Conservation (phyloP, 2,888 invertebrate genomes). For the Acanthosoma haemorrhoidale region DNA sequence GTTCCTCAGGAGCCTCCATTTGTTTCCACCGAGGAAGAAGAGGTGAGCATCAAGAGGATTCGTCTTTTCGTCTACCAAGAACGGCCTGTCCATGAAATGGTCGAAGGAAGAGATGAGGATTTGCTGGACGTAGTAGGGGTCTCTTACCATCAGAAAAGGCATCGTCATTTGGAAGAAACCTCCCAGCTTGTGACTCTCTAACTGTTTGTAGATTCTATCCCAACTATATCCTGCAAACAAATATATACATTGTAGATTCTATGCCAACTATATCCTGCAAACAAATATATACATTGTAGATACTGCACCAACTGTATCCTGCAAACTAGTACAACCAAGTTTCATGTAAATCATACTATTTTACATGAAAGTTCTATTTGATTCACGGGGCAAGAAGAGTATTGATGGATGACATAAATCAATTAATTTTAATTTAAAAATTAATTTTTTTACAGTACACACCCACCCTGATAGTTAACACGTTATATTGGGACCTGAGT, state of each 20-base stretch:
- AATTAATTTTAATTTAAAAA: too few relatives aligned
- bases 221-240: not conserved
- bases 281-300: conserved; percentile 8
- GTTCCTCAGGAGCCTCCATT: conserved; percentile 20
- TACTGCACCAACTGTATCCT: not conserved
- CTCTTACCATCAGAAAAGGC: conserved; percentile 11
- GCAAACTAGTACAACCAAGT: not conserved
- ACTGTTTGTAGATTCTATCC: conserved; percentile 4
- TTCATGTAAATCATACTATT: not conserved
- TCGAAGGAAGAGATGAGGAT: conserved; percentile 14
- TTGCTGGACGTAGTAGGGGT: conserved; percentile 12
- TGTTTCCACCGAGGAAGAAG: conserved; percentile 20
- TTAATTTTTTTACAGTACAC: too few relatives aligned
- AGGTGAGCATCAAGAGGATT: conserved; percentile 30
- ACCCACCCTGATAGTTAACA: too few relatives aligned
- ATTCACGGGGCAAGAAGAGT: not conserved
- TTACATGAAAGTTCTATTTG: not conserved
- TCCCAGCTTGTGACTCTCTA: conserved; percentile 4
- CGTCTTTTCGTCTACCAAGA: conserved; percentile 3
- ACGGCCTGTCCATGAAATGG: conserved; percentile 27
- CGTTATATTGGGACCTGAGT: too few relatives aligned
- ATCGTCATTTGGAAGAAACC: conserved; percentile 1
- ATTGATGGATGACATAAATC: too few relatives aligned
- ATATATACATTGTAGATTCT: conserved; percentile 8
- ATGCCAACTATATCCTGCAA: not conserved